A percentile compares a stretch with the other conserved stretches of the same genome.
Conservation (phyloP, 64 coral and sea anemone species). For the Montipora cactus region DNA sequence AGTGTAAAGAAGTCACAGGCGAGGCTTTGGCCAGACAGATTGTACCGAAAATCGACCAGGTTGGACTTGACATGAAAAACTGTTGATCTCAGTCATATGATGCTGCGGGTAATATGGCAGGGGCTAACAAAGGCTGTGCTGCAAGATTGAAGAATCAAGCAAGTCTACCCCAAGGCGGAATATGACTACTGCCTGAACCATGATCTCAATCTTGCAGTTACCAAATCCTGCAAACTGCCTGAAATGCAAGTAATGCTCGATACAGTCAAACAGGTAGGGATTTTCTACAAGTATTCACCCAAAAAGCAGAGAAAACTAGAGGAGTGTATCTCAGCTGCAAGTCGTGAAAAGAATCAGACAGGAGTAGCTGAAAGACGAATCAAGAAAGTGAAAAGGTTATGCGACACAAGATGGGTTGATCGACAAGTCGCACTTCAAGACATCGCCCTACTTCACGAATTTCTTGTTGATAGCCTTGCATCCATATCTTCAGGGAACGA, state of each 20-base stretch:
- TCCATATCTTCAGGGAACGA: no score
- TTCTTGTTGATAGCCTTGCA: no score
- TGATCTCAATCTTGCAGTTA: conserved; percentile 68
- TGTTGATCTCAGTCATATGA: no score
- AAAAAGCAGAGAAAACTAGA: conserved; percentile 68
- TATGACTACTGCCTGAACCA: conserved; percentile 74
- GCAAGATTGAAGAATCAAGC: conserved; percentile 25
- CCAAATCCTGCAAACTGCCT: conserved; percentile 54
- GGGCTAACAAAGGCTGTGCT: conserved; percentile 61
- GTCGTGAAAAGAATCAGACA: no score
- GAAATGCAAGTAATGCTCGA: conserved; percentile 65
- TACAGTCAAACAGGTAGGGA: conserved; percentile 62
- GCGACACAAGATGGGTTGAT: no score
- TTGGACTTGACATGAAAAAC: no score
- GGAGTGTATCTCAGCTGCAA: conserved; percentile 9
- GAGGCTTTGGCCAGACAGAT: neutral
- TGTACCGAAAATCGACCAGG: no score
- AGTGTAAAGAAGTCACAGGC: conserved; percentile 19
- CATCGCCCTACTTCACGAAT: neutral
- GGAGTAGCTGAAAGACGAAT: no score
- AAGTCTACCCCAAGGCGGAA: conserved; percentile 55
- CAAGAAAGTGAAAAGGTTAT: no score
- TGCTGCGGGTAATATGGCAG: no score
- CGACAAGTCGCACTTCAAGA: no score
- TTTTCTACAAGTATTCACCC: conserved; percentile 75